Percentiles rank a stretch among this genome's conserved stretches.
These are phyloP conservation scores for Stigmatopora nigra DNA, from an alignment of 2,113 vertebrate genomes.

Conservation along the genomic window DNA sequence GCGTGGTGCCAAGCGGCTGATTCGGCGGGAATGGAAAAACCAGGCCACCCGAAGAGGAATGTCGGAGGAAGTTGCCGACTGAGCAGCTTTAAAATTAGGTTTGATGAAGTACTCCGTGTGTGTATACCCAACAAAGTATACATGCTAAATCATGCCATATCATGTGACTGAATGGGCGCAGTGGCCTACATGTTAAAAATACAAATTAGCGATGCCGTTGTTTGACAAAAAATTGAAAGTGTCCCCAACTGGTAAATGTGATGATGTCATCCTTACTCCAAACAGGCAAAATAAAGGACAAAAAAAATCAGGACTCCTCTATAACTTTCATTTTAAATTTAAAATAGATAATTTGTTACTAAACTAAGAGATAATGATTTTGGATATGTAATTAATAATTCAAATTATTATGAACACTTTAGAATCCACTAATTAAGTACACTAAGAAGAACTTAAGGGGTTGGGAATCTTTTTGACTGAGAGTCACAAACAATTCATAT, in stretches of 20 bases:
- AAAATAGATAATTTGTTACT: too few species aligned
- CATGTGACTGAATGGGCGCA: constrained; percentile 52
- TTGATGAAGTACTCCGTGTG: constrained; percentile 59
- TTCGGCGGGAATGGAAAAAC: constrained; percentile 35
- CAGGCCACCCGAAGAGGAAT: constrained; percentile 41
- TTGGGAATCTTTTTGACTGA: too few species aligned
- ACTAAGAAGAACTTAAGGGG: too few species aligned
- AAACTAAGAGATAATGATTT: too few species aligned
- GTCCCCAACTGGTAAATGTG: background rate
- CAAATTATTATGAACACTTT: too few species aligned
- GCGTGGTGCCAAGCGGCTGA: constrained; percentile 36
- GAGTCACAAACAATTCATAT: too few species aligned
- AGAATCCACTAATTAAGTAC: too few species aligned
- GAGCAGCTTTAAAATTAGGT: constrained; percentile 57
- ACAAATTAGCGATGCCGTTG: constrained; percentile 21
- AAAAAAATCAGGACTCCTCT: background rate
- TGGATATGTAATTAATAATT: too few species aligned
- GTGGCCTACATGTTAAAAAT: constrained; percentile 62
- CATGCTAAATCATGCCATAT: constrained; percentile 58
- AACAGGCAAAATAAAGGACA: background rate
- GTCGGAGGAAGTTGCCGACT: constrained; percentile 47
- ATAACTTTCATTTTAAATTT: too few species aligned
- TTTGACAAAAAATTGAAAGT: background rate
- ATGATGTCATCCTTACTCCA: background rate
- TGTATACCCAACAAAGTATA: background rate